A percentile compares a stretch with the other conserved stretches of the same genome.
These are phyloP conservation scores for Puntigrus tetrazona DNA, from an alignment of 2,113 vertebrate genomes.

Conservation along the genomic window DNA sequence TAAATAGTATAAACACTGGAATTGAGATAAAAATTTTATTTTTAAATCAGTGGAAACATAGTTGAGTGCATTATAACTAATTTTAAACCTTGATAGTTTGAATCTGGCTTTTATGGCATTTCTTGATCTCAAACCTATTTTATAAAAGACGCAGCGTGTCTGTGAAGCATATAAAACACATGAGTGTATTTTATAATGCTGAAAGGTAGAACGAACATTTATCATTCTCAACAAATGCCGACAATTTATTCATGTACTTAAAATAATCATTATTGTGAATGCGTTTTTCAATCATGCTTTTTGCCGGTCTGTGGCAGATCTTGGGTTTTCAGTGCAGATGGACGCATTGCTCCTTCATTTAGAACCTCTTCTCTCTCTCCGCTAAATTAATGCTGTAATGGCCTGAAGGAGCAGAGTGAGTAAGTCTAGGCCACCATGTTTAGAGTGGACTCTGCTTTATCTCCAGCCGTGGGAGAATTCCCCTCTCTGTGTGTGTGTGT, in stretches of 20 bases:
- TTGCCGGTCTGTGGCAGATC: neutral
- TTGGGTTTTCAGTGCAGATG: neutral
- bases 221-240: neutral
- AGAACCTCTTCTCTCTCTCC: slow-evolving; percentile 60
- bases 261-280: too few species aligned
- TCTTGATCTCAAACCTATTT: too few species aligned
- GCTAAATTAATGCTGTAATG: slow-evolving; percentile 63
- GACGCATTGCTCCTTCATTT: neutral
- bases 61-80: neutral
- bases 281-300: neutral
- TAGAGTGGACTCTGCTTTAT: slow-evolving; percentile 64
- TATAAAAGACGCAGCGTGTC: too few species aligned
- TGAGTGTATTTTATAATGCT: too few species aligned
- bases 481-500: slow-evolving; percentile 40
- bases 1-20: too few species aligned
- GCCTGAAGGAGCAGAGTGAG: slow-evolving; percentile 70
- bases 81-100: neutral
- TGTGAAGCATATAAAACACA: too few species aligned
- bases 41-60: too few species aligned
- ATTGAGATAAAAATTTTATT: too few species aligned
- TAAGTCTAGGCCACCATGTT: slow-evolving; percentile 74
- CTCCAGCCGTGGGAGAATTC: slow-evolving; percentile 57
- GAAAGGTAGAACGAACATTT: neutral
- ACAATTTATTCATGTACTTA: too few species aligned
- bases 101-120: neutral